These are phyloP conservation scores for Arctia plantaginis DNA, from an alignment of 2,888 invertebrate species.

Conservation along the genomic window DNA sequence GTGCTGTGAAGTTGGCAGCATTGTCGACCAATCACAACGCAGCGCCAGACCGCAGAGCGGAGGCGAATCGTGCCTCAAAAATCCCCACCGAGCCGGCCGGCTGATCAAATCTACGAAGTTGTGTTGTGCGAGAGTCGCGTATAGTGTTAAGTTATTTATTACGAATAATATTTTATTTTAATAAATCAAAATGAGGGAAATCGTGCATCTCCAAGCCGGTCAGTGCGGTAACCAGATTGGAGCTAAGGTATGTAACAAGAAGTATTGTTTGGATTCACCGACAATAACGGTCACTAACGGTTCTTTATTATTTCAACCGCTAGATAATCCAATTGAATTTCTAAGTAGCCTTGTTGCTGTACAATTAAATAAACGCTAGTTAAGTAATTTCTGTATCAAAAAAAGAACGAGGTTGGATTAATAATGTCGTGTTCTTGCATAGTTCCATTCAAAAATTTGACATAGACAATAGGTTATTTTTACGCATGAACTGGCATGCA, in stretches of 20 bases:
- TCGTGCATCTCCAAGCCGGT: constrained; percentile 93
- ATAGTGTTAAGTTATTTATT: constrained; percentile 81
- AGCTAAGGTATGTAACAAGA: constrained; percentile 77
- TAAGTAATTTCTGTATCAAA: constrained; percentile 34
- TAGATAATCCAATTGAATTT: constrained; percentile 33
- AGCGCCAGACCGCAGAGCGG: constrained; percentile 68
- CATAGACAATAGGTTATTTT: constrained; percentile 59
- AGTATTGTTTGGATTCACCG: constrained; percentile 26
- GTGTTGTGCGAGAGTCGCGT: constrained; percentile 80
- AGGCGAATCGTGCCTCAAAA: constrained; percentile 83
- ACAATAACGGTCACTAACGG: constrained; percentile 41
- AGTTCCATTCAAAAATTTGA: constrained; percentile 60
- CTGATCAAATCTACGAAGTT: constrained; percentile 78
- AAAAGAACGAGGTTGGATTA: constrained; percentile 44
- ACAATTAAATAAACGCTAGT: constrained; percentile 14
- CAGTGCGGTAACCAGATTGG: constrained; percentile 96
- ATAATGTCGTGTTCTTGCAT: constrained; percentile 62
- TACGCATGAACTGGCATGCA: constrained; percentile 56
- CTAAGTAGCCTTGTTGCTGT: constrained; percentile 20
- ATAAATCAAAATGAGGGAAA: constrained; percentile 91
- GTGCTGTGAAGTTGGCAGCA: constrained; percentile 69
- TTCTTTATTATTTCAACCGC: constrained; percentile 17
- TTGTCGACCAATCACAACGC: constrained; percentile 71
- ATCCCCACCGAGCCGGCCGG: constrained; percentile 70
- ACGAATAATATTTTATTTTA: constrained; percentile 64